Evolutionary conservation across 2,888 invertebrate genomes (phyloP).

Genomic region (Yponomeuta malinellus): DNA sequence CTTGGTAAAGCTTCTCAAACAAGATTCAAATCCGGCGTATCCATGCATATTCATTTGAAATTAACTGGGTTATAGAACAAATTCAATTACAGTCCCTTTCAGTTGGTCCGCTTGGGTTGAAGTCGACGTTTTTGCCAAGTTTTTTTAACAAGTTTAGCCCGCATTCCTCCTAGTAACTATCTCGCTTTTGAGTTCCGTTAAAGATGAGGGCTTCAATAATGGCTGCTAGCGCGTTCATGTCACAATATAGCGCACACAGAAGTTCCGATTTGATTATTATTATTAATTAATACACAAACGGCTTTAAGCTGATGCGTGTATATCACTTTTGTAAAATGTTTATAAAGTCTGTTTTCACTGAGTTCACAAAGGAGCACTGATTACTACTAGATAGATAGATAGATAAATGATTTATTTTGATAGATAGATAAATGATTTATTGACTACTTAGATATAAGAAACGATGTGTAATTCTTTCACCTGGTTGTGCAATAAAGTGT

Average conservation of each 20-base stretch:
- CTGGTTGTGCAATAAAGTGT: too few relatives aligned
- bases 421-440: too few relatives aligned
- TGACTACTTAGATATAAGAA: too few relatives aligned
- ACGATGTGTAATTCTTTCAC: too few relatives aligned
- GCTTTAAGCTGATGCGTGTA: too few relatives aligned
- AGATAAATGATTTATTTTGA: too few relatives aligned
- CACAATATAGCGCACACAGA: background rate
- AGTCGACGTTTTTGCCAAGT: background rate
- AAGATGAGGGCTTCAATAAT: background rate
- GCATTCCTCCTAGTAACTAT: background rate
- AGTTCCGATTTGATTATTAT: background rate
- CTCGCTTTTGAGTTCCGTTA: background rate
- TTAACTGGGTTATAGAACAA: constrained; percentile 9
- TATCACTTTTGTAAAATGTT: too few relatives aligned
- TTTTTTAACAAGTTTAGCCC: background rate
- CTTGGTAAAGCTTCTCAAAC: constrained; percentile 2
- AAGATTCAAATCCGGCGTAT: constrained; percentile 2
- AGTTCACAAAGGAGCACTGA: too few relatives aligned
- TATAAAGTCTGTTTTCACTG: too few relatives aligned
- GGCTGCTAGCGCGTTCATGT: background rate
- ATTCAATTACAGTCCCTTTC: constrained; percentile 10
- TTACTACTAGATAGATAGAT: too few relatives aligned
- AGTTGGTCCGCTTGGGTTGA: background rate
- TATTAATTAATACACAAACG: too few relatives aligned
- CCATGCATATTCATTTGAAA: constrained; percentile 8